These are phyloP conservation scores for Campoletis sonorensis DNA, from an alignment of 1,140 invertebrate species.

Conservation along the genomic window DNA sequence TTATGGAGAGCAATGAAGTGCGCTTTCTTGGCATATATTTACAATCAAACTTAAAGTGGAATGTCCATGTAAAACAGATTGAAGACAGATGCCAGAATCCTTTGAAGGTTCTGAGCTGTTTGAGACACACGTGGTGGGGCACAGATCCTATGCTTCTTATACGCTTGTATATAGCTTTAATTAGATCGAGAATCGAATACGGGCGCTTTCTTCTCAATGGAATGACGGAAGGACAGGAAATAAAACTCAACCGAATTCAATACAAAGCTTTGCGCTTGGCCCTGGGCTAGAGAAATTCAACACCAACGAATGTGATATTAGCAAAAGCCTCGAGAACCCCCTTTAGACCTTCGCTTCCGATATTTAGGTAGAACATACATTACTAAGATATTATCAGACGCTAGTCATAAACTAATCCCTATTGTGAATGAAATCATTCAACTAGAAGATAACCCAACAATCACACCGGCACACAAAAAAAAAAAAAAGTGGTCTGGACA, in stretches of 20 bases:
- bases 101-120: conserved; percentile 38
- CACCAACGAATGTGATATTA: conserved; percentile 36
- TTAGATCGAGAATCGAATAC: conserved; percentile 47
- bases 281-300: conserved; percentile 36
- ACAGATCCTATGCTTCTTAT: conserved; percentile 27
- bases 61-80: conserved; percentile 20
- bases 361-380: background rate
- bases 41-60: conserved; percentile 20
- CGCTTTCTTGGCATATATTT: conserved; percentile 44
- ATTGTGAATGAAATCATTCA: background rate
- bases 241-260: conserved; percentile 41
- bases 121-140: conserved; percentile 42
- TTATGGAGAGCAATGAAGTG: background rate
- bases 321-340: conserved; percentile 30
- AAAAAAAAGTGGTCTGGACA: too few relatives aligned
- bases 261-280: conserved; percentile 20
- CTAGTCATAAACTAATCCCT: background rate
- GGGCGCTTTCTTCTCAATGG: conserved; percentile 35
- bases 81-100: conserved; percentile 21
- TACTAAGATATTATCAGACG: background rate
- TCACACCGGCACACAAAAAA: too few relatives aligned
- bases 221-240: background rate
- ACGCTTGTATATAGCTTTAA: conserved; percentile 37
- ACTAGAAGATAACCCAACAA: background rate
- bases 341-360: background rate